Conservation (phyloP, 2,888 invertebrate species). For the Cerastoderma edule region DNA sequence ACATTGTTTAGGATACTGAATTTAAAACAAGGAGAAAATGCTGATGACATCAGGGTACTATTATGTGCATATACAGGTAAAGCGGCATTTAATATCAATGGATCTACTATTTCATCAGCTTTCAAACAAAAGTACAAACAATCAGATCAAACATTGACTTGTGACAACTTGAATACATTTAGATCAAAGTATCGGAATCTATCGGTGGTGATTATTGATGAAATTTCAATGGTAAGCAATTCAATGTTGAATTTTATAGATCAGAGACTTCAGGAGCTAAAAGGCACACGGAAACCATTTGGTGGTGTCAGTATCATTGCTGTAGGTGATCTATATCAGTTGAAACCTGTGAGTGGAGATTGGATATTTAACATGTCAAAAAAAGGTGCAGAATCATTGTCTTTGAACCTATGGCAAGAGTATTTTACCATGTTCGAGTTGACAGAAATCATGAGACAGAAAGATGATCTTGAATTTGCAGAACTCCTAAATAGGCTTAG, state of each 20-base stretch:
- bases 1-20: conserved; percentile 18
- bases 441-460: conserved; percentile 51
- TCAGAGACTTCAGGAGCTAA: conserved; percentile 31
- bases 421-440: conserved; percentile 4
- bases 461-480: conserved; percentile 54
- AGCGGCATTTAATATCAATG: no score
- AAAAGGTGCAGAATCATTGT: conserved; percentile 13
- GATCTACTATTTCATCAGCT: no score
- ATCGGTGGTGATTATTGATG: conserved; percentile 8
- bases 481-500: conserved; percentile 50
- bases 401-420: conserved; percentile 43
- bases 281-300: conserved; percentile 25
- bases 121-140: no score
- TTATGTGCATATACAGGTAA: no score
- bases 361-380: conserved; percentile 33
- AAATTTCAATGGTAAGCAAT: conserved; percentile 27
- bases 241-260: conserved; percentile 38
- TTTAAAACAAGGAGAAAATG: conserved; percentile 26
- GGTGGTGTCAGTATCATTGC: conserved; percentile 23
- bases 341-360: conserved; percentile 22
- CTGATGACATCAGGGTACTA: conserved; percentile 27
- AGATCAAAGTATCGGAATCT: conserved; percentile 13
- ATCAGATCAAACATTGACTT: no score
- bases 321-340: conserved; percentile 16
- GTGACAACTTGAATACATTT: conserved; percentile 18